Conservation (phyloP, 1,140 invertebrate species). For the Acromyrmex echinatior region DNA sequence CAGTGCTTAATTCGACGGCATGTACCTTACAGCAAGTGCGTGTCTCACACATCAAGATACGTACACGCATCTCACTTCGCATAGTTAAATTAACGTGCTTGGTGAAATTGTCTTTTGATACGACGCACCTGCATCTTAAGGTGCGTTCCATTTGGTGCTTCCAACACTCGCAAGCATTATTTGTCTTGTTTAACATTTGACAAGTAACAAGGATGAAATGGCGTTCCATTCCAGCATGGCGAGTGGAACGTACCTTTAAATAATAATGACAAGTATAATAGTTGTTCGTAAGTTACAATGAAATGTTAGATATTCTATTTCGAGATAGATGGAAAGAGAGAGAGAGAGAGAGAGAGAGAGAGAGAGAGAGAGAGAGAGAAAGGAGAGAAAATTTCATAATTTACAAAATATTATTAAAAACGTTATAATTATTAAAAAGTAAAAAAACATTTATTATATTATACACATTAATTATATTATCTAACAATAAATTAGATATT, state of each 20-base stretch:
- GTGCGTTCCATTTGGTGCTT: too few relatives aligned
- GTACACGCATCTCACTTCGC: constrained; percentile 7
- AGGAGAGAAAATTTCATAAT: background rate
- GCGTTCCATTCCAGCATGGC: too few relatives aligned
- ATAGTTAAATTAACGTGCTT: constrained; percentile 45
- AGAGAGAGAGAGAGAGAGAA: background rate
- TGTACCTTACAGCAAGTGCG: constrained; percentile 18
- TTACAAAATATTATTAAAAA: background rate
- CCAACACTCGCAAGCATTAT: too few relatives aligned
- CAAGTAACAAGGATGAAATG: too few relatives aligned
- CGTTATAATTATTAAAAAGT: background rate
- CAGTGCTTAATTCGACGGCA: constrained; percentile 48
- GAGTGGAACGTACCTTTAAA: background rate
- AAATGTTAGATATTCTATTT: background rate
- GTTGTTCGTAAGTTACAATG: background rate
- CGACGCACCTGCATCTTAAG: background rate
- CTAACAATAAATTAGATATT: background rate
- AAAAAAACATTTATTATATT: background rate
- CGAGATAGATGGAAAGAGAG: background rate
- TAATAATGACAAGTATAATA: constrained; percentile 17
- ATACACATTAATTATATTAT: background rate
- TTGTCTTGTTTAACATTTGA: too few relatives aligned
- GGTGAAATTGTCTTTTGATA: constrained; percentile 47
- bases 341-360: background rate
- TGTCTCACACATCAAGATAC: constrained; percentile 6